Conservation (phyloP, 2,113 vertebrate genomes). For the Misgurnus mizolepis region DNA sequence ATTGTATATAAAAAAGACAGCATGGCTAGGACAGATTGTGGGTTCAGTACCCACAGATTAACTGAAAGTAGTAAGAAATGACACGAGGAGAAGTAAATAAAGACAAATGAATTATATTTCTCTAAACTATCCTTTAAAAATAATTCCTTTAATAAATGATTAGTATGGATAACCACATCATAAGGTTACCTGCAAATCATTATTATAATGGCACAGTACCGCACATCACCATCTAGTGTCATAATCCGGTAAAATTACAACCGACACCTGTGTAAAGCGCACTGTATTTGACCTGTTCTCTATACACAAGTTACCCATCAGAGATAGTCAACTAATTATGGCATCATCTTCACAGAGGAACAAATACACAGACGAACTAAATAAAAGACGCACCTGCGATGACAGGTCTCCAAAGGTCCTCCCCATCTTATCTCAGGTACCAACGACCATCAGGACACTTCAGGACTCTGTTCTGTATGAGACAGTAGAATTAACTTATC, state of each 20-base stretch:
- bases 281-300: too few species aligned
- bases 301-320: too few species aligned
- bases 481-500: slow-evolving; percentile 51
- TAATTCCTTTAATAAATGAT: too few species aligned
- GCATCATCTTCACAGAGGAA: not conserved
- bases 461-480: not conserved
- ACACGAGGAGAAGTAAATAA: too few species aligned
- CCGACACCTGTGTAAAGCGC: too few species aligned
- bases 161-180: not conserved
- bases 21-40: too few species aligned
- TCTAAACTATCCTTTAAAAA: too few species aligned
- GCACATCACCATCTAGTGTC: slow-evolving; percentile 70
- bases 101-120: too few species aligned
- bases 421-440: not conserved
- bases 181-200: not conserved
- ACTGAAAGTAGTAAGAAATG: too few species aligned
- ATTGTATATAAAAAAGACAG: too few species aligned
- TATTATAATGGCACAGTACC: not conserved
- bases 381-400: not conserved
- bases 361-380: not conserved
- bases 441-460: not conserved
- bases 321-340: not conserved
- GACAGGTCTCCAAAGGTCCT: not conserved
- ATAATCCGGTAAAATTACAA: slow-evolving; percentile 49
- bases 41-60: too few species aligned